These are phyloP conservation scores for Colinus virginianus DNA, from an alignment of 2,113 vertebrate species.

Conservation along the genomic window DNA sequence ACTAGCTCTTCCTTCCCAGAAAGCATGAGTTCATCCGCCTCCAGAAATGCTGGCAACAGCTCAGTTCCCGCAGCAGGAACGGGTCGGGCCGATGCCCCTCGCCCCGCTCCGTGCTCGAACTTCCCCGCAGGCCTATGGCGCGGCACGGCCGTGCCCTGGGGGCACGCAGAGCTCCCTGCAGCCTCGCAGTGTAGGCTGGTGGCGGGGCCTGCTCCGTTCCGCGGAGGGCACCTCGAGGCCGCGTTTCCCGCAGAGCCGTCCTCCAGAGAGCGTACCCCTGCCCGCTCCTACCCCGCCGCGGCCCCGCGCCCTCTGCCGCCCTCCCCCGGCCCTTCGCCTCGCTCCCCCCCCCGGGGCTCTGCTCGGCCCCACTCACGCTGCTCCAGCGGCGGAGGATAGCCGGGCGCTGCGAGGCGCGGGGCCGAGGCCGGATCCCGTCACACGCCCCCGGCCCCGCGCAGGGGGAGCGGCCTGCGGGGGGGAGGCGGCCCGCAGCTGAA, in stretches of 20 bases:
- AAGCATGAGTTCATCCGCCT: background rate
- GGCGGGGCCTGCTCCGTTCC: background rate
- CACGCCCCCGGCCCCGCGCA: background rate
- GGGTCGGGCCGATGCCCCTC: too few relatives aligned
- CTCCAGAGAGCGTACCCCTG: background rate
- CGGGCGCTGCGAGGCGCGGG: background rate
- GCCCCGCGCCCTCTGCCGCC: too few relatives aligned
- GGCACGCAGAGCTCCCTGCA: background rate
- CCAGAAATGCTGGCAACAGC: background rate
- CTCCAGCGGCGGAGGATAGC: background rate
- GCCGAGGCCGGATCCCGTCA: background rate
- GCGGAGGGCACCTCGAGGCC: background rate
- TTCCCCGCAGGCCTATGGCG: accelerated
- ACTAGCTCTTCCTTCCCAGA: background rate
- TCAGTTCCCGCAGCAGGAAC: background rate
- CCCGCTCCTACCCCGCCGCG: background rate
- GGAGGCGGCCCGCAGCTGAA: background rate
- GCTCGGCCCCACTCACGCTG: background rate
- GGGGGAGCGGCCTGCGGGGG: background rate
- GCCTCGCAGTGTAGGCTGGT: too few relatives aligned
- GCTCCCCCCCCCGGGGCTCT: too few relatives aligned
- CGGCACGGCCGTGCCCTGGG: accelerated
- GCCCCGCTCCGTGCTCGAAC: accelerated
- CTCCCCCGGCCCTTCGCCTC: background rate
- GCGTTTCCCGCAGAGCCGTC: background rate